These are phyloP conservation scores for Neopelma chrysocephalum DNA, from an alignment of 2,797 vertebrate species.

Conservation along the genomic window DNA sequence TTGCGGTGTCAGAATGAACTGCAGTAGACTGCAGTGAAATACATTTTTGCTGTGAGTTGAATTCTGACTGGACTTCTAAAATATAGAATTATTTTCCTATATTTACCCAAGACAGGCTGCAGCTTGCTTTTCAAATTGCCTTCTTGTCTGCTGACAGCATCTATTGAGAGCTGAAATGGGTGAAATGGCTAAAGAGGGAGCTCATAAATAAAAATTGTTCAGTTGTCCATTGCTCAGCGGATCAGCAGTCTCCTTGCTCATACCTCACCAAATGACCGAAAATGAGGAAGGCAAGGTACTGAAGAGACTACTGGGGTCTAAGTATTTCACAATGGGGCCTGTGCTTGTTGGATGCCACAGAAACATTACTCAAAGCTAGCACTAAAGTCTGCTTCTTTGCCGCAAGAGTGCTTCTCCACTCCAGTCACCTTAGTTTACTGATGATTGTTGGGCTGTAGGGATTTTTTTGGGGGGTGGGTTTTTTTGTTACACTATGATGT, in stretches of 20 bases:
- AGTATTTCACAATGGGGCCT: background rate
- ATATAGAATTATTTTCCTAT: background rate
- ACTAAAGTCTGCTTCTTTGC: background rate
- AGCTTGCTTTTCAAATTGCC: background rate
- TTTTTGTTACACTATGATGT: accelerated
- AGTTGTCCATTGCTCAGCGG: background rate
- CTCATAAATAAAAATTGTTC: background rate
- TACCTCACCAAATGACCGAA: background rate
- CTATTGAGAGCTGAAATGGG: background rate
- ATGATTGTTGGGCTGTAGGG: background rate
- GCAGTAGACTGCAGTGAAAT: background rate
- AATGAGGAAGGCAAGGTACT: background rate
- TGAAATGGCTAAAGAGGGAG: background rate
- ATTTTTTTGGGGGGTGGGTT: background rate
- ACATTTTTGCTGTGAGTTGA: background rate
- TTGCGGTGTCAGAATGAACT: background rate
- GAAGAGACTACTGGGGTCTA: accelerated
- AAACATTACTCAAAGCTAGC: background rate
- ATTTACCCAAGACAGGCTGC: background rate
- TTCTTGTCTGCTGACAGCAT: background rate
- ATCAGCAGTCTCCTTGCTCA: background rate
- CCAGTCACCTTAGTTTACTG: background rate
- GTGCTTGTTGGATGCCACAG: background rate
- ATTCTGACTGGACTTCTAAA: background rate
- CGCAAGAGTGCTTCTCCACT: background rate